Evolutionary conservation across 2,888 invertebrate species (phyloP).

Genomic region (Philereme transversata): DNA sequence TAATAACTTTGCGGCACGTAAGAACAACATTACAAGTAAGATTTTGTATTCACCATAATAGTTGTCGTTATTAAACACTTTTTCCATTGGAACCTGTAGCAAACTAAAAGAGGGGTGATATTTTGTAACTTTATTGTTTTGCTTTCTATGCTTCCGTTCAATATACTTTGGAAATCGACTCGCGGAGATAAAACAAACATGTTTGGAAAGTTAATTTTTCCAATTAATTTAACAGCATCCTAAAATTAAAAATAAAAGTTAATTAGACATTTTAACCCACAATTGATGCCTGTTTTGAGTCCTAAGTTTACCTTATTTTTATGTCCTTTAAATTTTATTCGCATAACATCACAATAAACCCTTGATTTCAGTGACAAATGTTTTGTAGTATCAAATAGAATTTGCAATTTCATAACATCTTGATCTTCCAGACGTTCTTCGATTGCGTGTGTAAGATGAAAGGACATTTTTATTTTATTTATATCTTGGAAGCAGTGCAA

Average conservation of each 20-base stretch:
- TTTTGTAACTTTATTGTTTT: slow-evolving; percentile 73
- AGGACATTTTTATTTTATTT: slow-evolving; percentile 73
- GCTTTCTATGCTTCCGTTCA: slow-evolving; percentile 67
- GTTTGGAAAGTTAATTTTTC: slow-evolving; percentile 88
- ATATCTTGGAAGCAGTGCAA: slow-evolving; percentile 75
- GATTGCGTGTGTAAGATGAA: slow-evolving; percentile 63
- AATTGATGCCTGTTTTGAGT: background rate
- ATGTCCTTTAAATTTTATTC: slow-evolving; percentile 72
- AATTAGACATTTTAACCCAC: background rate
- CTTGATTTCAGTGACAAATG: slow-evolving; percentile 67
- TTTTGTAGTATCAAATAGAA: slow-evolving; percentile 75
- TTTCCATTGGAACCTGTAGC: slow-evolving; percentile 70
- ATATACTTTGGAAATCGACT: slow-evolving; percentile 86
- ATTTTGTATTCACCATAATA: slow-evolving; percentile 40
- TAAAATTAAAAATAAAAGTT: slow-evolving; percentile 53
- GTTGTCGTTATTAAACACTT: slow-evolving; percentile 54
- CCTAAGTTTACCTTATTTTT: slow-evolving; percentile 65
- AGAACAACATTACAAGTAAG: too few relatives aligned
- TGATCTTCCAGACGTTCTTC: slow-evolving; percentile 72
- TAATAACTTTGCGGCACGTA: too few relatives aligned
- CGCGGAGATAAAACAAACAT: slow-evolving; percentile 80
- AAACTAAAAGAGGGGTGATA: slow-evolving; percentile 67
- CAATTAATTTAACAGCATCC: slow-evolving; percentile 86
- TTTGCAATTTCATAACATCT: slow-evolving; percentile 74
- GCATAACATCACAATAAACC: slow-evolving; percentile 67